Evolutionary conservation across 2,113 vertebrate genomes (phyloP), one percentile per base, ranked within the genome.

Genomic region (Odontesthes bonariensis): DNA sequence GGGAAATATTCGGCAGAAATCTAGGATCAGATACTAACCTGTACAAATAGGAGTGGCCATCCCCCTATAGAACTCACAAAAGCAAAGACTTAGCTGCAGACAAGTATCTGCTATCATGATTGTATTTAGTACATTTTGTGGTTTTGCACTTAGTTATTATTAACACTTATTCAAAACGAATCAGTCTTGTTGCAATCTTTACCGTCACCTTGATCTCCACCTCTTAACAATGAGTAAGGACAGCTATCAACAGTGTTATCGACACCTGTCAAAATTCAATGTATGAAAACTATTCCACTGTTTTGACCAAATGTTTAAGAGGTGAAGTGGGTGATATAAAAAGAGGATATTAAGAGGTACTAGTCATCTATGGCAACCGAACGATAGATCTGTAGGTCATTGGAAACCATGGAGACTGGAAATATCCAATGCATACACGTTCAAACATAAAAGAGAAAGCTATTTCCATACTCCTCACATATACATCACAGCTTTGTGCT

Each of bases 121-220:
- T 74, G 73, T 77, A 19, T 53, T 79, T 52, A 38, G 46, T 71
- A 75, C 63, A 73, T 73, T 86, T 82, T 89, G 84, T 14, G 73
- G 83, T 83, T 90, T 79, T 83, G 64, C 77, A 68, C 72, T 69
- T 72, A 75, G 74, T 84, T 88, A 79, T 89, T 77, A 92, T 85
- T 86, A 64, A 75, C 84, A 89, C 84, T 80, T 85, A 77, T 75
- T 81, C 59, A 79, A 49, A 81, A 70, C 12, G 83, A 85, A 71
- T 79, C 51, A 86, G 85, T 90, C 83, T 89, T 80, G 23, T 54
- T 52, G 66, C 51, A 58, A 65, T 80, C 42, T 84, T 79, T 74
- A 65, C 75, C 51, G n/a, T 70, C 67, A 53, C 47, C 42, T 56
- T 47, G 40, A 20, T 23, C 3, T 16, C 11, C 31, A 9, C 38